Percentiles rank a stretch among this genome's conserved stretches.
Conservation (phyloP, 1,140 invertebrate species). For the Lordiphosa mommai region DNA sequence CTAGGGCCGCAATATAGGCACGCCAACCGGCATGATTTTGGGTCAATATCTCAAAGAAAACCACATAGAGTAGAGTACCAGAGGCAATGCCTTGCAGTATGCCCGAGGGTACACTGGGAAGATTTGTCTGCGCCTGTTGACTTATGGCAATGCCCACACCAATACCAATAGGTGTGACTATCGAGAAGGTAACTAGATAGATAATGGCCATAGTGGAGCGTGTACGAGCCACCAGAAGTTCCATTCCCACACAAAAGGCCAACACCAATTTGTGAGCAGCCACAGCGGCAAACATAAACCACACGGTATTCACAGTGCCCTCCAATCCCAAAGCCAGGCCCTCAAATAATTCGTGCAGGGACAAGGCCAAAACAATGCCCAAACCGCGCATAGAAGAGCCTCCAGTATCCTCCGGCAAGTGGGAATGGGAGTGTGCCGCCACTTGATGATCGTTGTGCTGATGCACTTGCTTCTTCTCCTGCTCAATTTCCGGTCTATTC, state of each 20-base stretch:
- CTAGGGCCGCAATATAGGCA: constrained; percentile 85
- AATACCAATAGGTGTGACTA: constrained; percentile 90
- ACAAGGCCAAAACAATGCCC: constrained; percentile 91
- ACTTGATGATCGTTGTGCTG: constrained; percentile 79
- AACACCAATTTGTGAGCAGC: constrained; percentile 94
- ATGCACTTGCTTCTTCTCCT: constrained; percentile 20
- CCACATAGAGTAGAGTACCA: constrained; percentile 92
- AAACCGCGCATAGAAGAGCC: constrained; percentile 85
- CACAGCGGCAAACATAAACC: constrained; percentile 92
- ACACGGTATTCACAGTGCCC: constrained; percentile 84
- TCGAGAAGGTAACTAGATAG: constrained; percentile 88
- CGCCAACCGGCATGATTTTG: constrained; percentile 86
- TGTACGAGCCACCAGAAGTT: constrained; percentile 86
- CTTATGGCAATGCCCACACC: constrained; percentile 85
- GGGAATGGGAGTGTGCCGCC: constrained; percentile 80
- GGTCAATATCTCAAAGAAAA: constrained; percentile 94
- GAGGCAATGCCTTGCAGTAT: constrained; percentile 91
- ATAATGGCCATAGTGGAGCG: constrained; percentile 83
- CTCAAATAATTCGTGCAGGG: constrained; percentile 95
- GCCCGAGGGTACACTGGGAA: constrained; percentile 83
- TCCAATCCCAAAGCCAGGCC: constrained; percentile 93
- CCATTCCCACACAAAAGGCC: constrained; percentile 91
- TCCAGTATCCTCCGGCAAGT: constrained; percentile 78
- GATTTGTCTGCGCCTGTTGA: constrained; percentile 81
- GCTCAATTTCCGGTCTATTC: constrained; percentile 46